A percentile compares a stretch with the other conserved stretches of the same genome.
Conservation (phyloP, 2,797 vertebrate species). For the Sternarchorhynchus goeldii region DNA sequence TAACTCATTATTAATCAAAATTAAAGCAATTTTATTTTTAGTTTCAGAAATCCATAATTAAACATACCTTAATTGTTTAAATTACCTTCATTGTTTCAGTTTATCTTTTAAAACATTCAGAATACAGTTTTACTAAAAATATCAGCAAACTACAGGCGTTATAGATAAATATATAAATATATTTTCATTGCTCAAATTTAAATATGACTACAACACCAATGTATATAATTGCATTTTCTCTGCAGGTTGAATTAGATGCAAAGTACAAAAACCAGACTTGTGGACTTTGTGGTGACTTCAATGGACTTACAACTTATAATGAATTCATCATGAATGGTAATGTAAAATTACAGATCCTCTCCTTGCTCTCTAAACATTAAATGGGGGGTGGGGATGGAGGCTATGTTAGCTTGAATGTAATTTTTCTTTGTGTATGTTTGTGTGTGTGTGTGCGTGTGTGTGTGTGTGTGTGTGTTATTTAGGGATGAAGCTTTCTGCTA, state of each 20-base stretch:
- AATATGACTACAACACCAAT: not conserved
- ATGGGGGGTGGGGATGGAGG: not conserved
- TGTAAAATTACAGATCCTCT: not conserved
- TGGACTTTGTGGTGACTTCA: slow-evolving; percentile 87
- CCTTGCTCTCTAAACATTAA: not conserved
- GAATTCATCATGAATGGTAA: slow-evolving; percentile 70
- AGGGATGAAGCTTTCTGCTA: slow-evolving; percentile 68
- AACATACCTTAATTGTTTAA: not conserved
- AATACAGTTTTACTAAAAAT: too few species aligned
- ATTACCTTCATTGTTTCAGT: not conserved
- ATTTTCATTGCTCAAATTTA: not conserved
- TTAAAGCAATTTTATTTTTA: not conserved
- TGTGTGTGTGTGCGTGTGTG: too few species aligned
- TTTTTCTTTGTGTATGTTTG: not conserved
- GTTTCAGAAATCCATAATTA: not conserved
- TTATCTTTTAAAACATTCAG: too few species aligned
- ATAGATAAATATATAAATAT: too few species aligned
- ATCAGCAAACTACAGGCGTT: too few species aligned
- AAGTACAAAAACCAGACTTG: slow-evolving; percentile 77
- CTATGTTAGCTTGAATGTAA: not conserved
- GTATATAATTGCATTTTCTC: not conserved
- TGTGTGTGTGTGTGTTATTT: slow-evolving; percentile 23
- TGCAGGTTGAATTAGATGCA: slow-evolving; percentile 79
- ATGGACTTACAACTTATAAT: slow-evolving; percentile 61
- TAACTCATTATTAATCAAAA: slow-evolving; percentile 53